These are phyloP conservation scores for Larimichthys crocea DNA, from an alignment of 2,113 vertebrate genomes.

Conservation along the genomic window DNA sequence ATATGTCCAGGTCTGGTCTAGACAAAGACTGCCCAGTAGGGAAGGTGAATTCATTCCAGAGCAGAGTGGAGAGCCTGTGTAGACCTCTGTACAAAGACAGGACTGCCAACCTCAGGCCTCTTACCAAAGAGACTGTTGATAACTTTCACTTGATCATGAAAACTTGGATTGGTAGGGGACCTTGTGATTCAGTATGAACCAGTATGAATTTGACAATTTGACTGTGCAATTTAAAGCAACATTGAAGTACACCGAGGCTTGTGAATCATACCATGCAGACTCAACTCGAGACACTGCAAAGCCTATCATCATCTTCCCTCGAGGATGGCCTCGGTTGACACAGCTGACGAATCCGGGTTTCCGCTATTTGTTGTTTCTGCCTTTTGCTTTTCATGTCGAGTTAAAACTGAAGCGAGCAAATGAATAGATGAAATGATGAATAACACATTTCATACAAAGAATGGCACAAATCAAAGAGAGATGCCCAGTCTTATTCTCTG, in stretches of 20 bases:
- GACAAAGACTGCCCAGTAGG: too few species aligned
- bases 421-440: constrained; percentile 42
- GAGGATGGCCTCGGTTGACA: not conserved
- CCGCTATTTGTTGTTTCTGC: constrained; percentile 36
- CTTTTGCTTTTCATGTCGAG: constrained; percentile 55
- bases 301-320: constrained; percentile 8
- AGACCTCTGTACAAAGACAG: too few species aligned
- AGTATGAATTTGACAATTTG: constrained; percentile 39
- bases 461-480: constrained; percentile 8
- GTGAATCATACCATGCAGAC: constrained; percentile 10
- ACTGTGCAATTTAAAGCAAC: constrained; percentile 40
- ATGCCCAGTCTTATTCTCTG: too few species aligned
- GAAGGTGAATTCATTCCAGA: too few species aligned
- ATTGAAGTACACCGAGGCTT: constrained; percentile 22
- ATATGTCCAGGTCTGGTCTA: too few species aligned
- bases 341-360: not conserved
- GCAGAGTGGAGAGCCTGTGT: too few species aligned
- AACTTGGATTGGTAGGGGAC: constrained; percentile 14
- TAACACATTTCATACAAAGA: constrained; percentile 34
- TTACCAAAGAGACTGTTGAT: constrained; percentile 14
- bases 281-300: constrained; percentile 47
- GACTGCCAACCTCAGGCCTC: too few species aligned
- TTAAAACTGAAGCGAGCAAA: constrained; percentile 37
- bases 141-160: constrained; percentile 11
- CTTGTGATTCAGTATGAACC: constrained; percentile 25